Conservation (phyloP, 2,888 invertebrate genomes). For the Unio delphinus region DNA sequence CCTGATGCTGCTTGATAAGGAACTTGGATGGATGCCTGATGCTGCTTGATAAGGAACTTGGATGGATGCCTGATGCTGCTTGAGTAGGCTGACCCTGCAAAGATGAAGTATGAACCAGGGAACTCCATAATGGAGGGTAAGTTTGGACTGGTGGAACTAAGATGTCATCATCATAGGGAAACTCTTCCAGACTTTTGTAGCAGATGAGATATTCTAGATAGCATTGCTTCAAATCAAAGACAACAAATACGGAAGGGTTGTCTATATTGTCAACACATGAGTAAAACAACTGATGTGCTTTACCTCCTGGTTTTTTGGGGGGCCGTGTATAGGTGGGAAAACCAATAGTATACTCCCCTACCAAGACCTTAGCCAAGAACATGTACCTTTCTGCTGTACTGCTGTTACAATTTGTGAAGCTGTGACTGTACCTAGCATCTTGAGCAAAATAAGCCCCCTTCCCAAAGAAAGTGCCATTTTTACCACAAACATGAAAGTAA, state of each 20-base stretch:
- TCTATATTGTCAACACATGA: slow-evolving; percentile 50
- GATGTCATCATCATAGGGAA: no score
- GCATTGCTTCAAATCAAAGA: slow-evolving; percentile 51
- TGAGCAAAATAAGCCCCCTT: slow-evolving; percentile 52
- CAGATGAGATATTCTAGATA: slow-evolving; percentile 56
- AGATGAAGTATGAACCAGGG: no score
- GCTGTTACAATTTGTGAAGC: slow-evolving; percentile 17
- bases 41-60: no score
- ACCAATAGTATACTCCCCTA: slow-evolving; percentile 49
- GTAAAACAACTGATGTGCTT: slow-evolving; percentile 42
- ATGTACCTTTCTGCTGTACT: slow-evolving; percentile 29
- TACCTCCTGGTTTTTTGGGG: slow-evolving; percentile 31
- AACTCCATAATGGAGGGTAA: no score
- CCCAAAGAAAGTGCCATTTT: slow-evolving; percentile 51
- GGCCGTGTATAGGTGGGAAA: slow-evolving; percentile 27
- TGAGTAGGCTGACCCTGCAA: no score
- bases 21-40: no score
- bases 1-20: no score
- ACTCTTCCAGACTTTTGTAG: slow-evolving; percentile 12
- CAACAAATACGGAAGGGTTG: slow-evolving; percentile 47
- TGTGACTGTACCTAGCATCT: slow-evolving; percentile 41
- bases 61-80: no score
- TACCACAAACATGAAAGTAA: slow-evolving; percentile 48
- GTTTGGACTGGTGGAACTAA: no score
- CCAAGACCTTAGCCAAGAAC: slow-evolving; percentile 52